Conservation (phyloP, 2,113 vertebrate genomes). For the Elanoides forficatus region DNA sequence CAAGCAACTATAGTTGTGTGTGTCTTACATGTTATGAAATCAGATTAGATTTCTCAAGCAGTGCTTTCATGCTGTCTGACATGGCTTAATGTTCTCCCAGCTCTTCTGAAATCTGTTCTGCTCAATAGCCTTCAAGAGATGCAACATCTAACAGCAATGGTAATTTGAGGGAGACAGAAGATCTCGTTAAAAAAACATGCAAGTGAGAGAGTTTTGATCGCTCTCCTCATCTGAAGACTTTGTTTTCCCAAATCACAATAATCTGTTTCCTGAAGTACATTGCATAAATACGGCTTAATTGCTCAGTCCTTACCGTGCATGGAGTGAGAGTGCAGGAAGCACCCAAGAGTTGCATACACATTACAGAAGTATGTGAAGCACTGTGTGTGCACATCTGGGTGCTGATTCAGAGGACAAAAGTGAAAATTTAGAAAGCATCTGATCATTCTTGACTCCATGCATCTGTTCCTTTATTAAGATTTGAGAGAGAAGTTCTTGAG, state of each 20-base stretch:
- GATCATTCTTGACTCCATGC: not conserved
- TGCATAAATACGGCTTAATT: not conserved
- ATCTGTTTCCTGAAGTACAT: not conserved
- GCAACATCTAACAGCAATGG: not conserved
- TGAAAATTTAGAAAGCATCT: not conserved
- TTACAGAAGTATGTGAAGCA: not conserved
- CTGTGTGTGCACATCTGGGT: not conserved
- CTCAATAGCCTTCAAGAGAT: not conserved
- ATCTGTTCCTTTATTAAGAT: not conserved
- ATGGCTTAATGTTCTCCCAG: not conserved
- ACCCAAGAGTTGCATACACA: not conserved
- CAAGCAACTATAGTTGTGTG: not conserved
- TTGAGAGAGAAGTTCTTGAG: not conserved
- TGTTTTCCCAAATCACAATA: not conserved
- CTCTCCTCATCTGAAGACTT: not conserved
- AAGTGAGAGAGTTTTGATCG: not conserved
- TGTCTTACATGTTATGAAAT: not conserved
- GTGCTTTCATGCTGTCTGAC: not conserved
- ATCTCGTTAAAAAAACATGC: not conserved
- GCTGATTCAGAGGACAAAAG: not conserved
- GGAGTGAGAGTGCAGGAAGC: not conserved
- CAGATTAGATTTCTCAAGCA: slow-evolving; percentile 19
- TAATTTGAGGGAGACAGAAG: slow-evolving; percentile 14
- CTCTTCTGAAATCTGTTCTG: slow-evolving; percentile 22
- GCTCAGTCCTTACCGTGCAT: not conserved